Conservation (phyloP, 2,113 vertebrate species). For the Tringa solitaria region DNA sequence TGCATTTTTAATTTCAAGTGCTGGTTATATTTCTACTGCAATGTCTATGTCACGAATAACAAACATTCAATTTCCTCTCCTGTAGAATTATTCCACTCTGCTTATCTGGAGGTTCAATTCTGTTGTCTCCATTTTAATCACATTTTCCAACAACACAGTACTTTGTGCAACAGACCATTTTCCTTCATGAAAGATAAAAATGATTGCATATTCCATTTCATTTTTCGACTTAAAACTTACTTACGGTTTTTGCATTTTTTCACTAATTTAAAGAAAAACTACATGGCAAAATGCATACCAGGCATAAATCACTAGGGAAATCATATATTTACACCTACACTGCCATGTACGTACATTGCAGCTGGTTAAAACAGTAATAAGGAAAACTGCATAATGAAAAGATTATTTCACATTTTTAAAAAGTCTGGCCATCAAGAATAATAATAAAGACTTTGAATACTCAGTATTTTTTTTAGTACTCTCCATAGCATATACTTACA, state of each 20-base stretch:
- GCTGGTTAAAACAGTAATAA: background rate
- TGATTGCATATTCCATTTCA: background rate
- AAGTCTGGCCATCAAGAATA: background rate
- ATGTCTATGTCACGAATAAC: background rate
- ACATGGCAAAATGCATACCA: background rate
- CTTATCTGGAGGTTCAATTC: constrained; percentile 6
- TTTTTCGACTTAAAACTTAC: background rate
- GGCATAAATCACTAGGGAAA: background rate
- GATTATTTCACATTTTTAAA: background rate
- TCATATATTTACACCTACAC: background rate
- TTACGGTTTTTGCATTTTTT: background rate
- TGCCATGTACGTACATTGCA: background rate
- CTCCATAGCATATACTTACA: background rate
- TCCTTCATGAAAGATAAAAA: constrained; percentile 2
- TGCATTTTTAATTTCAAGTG: background rate
- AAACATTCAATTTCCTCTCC: constrained; percentile 18
- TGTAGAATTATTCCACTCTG: constrained; percentile 3
- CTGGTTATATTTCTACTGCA: background rate
- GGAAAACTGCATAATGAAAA: background rate
- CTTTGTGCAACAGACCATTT: background rate
- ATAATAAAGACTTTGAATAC: background rate
- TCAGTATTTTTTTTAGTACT: background rate
- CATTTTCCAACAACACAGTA: constrained; percentile 14
- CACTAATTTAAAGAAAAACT: background rate
- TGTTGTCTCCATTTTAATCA: constrained; percentile 33